Base-by-base conservation (phyloP, 2,888 invertebrate species). In the Leucoptera coffeella region DNA sequence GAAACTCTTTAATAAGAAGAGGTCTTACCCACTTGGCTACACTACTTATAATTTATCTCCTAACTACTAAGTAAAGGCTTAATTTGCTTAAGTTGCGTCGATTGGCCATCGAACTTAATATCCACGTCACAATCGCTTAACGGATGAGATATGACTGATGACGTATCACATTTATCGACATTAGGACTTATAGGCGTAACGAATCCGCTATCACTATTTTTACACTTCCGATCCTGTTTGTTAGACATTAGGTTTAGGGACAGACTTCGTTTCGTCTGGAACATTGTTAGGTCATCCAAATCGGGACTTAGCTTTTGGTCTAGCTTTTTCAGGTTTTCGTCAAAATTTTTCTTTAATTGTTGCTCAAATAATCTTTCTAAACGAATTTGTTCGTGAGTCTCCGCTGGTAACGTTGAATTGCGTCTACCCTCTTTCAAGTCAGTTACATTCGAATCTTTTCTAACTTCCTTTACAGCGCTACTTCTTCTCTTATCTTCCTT, bases 71-170 rank as follows among this genome's bases (percentile, higher is more conserved):
- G 22, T 22, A 4, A 22, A 22, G 4, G 13, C 7, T 14, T 22
- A 8, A 87, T 77, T 27, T 81, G 82, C 46, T 86, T 87, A 31
- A 89, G 54, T 45, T 88, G 85, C 1, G 85, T 85, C 2, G 84
- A 84, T 10, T 65, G 67, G 4, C 86, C 87, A 39, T 85, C 84
- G 43, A 82, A 89, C 34, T 81, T 83, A 23, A 88, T 85, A 42
- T 81, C 83, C 1, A 87, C 85, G 43, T 86, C 88, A 30, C 81
- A 80, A 41, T 83, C 81, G 35, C 86, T 85, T 3, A 89, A 43
- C 0, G 89, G 89, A 57, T 87, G 88, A 25, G 75, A 75, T 2
- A 67, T 44, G 0, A 56, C 47, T 0, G 74, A 71, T 0, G 43
- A 45, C 9, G 71, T 72, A 3, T 58, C 54, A 31, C 48, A 62